Base-by-base conservation (phyloP, 2,113 vertebrate genomes). In the Theristicus caerulescens region DNA sequence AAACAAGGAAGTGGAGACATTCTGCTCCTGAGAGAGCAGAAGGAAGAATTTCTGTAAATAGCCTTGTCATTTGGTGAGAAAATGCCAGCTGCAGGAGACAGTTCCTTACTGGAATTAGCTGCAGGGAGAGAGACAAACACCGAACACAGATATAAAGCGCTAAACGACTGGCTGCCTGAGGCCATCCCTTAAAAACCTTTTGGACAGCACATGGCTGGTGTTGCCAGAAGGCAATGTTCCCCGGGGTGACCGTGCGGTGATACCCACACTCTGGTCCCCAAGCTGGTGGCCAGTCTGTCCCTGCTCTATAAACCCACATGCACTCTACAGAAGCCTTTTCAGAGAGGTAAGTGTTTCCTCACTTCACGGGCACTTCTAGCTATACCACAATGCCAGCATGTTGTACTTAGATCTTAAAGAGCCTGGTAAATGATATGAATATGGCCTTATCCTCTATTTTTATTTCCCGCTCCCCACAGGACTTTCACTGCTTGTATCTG, bases 41-140 rank as follows among this genome's bases (percentile, higher is more conserved):
- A 72, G 16, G 66, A 82, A 61, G 25, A 73, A 58, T 90, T 88
- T 81, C 54, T 90, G 42, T 83, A 88, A 77, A 80, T 65, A 81
- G 27, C 11, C 1, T 0, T 49, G 25, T 51, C 46, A 58, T 55
- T 73, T 76, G 18, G 7, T 78, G 52, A 90, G 72, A 82, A 88
- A 64, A 88, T 38, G 13, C 74, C 79, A 91, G 59, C 51, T 81
- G 52, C 72, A 86, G 76, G 36, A 74, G 52, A 19, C 72, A 82
- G n/a, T 52, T 94, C 51, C 55, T 86, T 82, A 19, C 47, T 83
- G 44, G 57, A 83, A 86, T 44, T 62, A 49, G 24, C 55, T 77
- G 29, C 24, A 55, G 61, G 22, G 22, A 67, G 31, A 44, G 24
- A 76, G 40, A 55, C 1, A 1, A 77, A 12, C 49, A 34, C 26